Evolutionary conservation across 2,888 invertebrate genomes (phyloP).

Genomic region (Trichacis sp.): DNA sequence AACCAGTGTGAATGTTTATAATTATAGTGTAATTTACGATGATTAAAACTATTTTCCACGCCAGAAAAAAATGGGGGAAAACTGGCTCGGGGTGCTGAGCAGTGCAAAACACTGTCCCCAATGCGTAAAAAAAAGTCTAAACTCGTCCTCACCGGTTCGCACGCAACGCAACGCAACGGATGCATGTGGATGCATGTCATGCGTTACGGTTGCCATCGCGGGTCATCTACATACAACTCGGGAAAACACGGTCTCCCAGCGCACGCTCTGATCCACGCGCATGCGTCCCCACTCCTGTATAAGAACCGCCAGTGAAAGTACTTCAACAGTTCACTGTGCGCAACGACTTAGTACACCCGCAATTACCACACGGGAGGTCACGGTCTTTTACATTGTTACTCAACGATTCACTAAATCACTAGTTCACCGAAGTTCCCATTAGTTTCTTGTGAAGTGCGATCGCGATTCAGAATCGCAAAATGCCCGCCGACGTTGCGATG

Average conservation of each 20-base stretch:
- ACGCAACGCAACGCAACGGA: not conserved
- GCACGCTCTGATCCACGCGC: not conserved
- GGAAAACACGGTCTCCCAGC: not conserved
- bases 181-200: not conserved
- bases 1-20: no score
- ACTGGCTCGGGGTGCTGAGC: no score
- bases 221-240: no score
- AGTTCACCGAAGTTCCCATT: no score
- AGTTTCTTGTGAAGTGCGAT: no score
- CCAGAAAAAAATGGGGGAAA: no score
- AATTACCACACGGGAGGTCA: no score
- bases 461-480: slow-evolving; percentile 29
- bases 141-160: no score
- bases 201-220: not conserved
- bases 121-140: not conserved
- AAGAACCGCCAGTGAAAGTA: slow-evolving; percentile 35
- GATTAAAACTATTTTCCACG: no score
- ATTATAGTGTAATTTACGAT: no score
- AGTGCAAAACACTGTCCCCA: not conserved
- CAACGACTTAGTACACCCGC: slow-evolving; percentile 8
- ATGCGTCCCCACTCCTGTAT: slow-evolving; percentile 17
- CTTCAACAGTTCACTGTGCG: slow-evolving; percentile 24
- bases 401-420: no score
- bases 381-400: no score
- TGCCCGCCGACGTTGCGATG: slow-evolving; percentile 69